A percentile compares a stretch with the other conserved stretches of the same genome.
Conservation (phyloP, 1,140 invertebrate species). For the Charaxes varanes region DNA sequence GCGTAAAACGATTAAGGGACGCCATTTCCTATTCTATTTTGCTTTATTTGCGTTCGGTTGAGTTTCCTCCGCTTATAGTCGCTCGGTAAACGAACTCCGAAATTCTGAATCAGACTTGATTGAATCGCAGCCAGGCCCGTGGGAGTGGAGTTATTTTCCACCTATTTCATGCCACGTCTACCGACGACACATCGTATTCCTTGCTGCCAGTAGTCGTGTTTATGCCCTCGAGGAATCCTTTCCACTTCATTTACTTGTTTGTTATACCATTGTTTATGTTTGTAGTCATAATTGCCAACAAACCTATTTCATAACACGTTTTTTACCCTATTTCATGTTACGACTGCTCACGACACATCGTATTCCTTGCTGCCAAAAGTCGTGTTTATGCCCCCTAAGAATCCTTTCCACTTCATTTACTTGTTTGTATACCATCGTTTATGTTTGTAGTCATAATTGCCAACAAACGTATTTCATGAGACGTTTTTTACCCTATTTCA, state of each 20-base stretch:
- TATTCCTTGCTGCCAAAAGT: slow-evolving; percentile 19
- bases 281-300: slow-evolving; percentile 23
- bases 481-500: slow-evolving; percentile 68
- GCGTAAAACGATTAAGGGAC: slow-evolving; percentile 39
- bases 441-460: slow-evolving; percentile 22
- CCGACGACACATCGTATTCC: slow-evolving; percentile 41
- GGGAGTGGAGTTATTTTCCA: slow-evolving; percentile 65
- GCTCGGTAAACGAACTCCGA: slow-evolving; percentile 63
- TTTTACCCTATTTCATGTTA: slow-evolving; percentile 63
- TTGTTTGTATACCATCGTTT: slow-evolving; percentile 28
- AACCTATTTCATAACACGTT: no score
- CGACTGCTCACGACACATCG: slow-evolving; percentile 46
- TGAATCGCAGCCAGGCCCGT: slow-evolving; percentile 58
- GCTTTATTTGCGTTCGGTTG: slow-evolving; percentile 38
- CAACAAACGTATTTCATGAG: no score
- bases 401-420: slow-evolving; percentile 64
- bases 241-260: slow-evolving; percentile 60
- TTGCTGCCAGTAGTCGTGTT: slow-evolving; percentile 26
- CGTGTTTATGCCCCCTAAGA: slow-evolving; percentile 53
- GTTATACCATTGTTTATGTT: slow-evolving; percentile 18
- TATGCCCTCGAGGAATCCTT: slow-evolving; percentile 59
- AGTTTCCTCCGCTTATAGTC: slow-evolving; percentile 38
- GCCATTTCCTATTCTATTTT: slow-evolving; percentile 33
- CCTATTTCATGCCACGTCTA: slow-evolving; percentile 57
- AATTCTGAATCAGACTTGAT: slow-evolving; percentile 68